Evolutionary conservation across 2,113 vertebrate species (phyloP).

Genomic region (Charadrius vociferus): DNA sequence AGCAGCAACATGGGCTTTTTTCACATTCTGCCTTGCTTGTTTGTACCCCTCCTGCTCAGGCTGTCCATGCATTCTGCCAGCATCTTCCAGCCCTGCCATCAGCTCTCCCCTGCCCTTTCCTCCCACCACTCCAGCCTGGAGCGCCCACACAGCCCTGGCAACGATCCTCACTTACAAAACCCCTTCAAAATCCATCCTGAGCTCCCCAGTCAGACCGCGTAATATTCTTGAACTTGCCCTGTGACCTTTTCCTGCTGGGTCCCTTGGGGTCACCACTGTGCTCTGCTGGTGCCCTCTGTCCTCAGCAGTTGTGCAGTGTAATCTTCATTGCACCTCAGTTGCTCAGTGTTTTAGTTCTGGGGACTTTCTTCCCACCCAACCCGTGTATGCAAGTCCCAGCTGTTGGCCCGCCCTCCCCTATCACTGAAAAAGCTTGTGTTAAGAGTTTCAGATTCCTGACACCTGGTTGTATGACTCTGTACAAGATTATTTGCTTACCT

Average conservation of each 20-base stretch:
- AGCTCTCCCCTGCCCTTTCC: neutral
- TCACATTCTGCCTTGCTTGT: neutral
- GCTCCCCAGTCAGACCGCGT: neutral
- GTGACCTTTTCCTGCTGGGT: neutral
- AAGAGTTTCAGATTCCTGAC: neutral
- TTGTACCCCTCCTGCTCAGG: rapidly evolving
- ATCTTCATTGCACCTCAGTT: neutral
- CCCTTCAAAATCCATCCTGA: neutral
- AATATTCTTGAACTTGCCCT: neutral
- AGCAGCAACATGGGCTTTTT: neutral
- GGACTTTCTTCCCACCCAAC: neutral
- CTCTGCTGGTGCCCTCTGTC: neutral
- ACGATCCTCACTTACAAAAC: neutral
- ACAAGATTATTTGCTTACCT: neutral
- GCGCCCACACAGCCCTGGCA: neutral
- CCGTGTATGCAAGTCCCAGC: rapidly evolving
- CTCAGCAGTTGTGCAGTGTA: rapidly evolving
- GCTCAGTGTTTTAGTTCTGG: neutral
- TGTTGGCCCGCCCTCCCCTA: neutral
- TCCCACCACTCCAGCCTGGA: neutral
- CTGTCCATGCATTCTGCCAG: neutral
- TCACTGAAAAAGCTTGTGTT: neutral
- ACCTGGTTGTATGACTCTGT: neutral
- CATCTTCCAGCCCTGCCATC: neutral
- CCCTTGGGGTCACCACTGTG: neutral